A percentile compares a stretch with the other conserved stretches of the same genome.
phyloP scores from a whole-genome alignment of 2,888 invertebrate genomes.

The Celastrina argiolus region DNA sequence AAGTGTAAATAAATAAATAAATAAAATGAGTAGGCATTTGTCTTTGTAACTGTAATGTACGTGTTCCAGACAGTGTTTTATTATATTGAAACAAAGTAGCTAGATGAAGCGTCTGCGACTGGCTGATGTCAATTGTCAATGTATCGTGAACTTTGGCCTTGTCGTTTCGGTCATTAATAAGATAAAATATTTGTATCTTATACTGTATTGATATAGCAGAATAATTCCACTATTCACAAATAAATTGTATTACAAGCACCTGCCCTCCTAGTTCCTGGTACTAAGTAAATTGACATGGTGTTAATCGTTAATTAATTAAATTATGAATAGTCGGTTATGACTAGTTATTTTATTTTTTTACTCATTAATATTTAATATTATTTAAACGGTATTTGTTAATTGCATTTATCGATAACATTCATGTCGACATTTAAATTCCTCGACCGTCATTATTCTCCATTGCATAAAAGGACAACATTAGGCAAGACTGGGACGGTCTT shows the following conservation, averaged over 20 bases:
- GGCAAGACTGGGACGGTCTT: too few species aligned
- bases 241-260: not conserved
- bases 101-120: not conserved
- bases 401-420: too few species aligned
- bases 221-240: not conserved
- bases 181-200: not conserved
- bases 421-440: too few species aligned
- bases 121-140: not conserved
- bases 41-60: not conserved
- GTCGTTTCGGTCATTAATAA: not conserved
- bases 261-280: too few species aligned
- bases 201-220: not conserved
- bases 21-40: not conserved
- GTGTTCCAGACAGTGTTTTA: not conserved
- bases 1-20: not conserved
- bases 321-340: too few species aligned
- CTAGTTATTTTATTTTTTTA: too few species aligned
- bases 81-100: constrained; percentile 8
- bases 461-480: too few species aligned
- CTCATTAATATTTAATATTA: too few species aligned
- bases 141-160: not conserved
- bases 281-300: too few species aligned
- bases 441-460: too few species aligned
- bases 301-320: too few species aligned
- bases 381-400: too few species aligned